Evolutionary conservation across 1,140 invertebrate species (phyloP), one percentile per base, ranked within the genome.

Genomic region (Zaprionus davidi): DNA sequence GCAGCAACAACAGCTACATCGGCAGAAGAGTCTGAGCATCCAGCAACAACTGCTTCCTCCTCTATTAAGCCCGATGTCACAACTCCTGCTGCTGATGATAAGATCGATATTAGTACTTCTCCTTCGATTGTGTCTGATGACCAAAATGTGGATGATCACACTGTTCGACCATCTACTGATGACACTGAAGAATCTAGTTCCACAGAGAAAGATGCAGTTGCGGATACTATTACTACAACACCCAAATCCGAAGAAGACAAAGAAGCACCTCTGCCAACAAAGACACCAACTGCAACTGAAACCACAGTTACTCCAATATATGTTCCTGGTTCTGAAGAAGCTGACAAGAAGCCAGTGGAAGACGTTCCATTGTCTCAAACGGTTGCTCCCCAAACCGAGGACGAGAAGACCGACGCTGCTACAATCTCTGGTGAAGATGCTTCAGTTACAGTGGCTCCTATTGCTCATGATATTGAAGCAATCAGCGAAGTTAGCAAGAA

Each of bases 331-430:
- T 69, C 82, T 53, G 71, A 77, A 57, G 86, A 88, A 11, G 53
- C 74, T 17, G 79, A 78, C 11, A 76, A 66, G 3, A 90, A 88
- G 62, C 84, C 85, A 3, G 72, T 81, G 58, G 84, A 82, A 2
- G 85, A 79, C n/a, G 65, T 62, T 12, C 55, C n/a, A 17, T 17
- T 72, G 66, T 90, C 81, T 11, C 85, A 90, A 66, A 88, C 84
- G 31, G 38, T 74, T 65, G 51, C 71, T 22, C 81, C 84, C 1
- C 71, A 73, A 26, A 34, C 41, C 31, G 67, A 66, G 24, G 63
- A 57, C 31, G 71, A 73, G 26, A 66, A 66, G 51, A 62, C 31
- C 15, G 79, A 63, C n/a, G 38, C 74, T 58, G 49, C 56, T 22
- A 70, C 60, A 53, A 79, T 74, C 70, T 71, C 71, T 71, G 77